Percentiles rank a stretch among this genome's conserved stretches.
These are phyloP conservation scores for Piscicola geometra DNA, from an alignment of 2,888 invertebrate genomes.

Conservation along the genomic window DNA sequence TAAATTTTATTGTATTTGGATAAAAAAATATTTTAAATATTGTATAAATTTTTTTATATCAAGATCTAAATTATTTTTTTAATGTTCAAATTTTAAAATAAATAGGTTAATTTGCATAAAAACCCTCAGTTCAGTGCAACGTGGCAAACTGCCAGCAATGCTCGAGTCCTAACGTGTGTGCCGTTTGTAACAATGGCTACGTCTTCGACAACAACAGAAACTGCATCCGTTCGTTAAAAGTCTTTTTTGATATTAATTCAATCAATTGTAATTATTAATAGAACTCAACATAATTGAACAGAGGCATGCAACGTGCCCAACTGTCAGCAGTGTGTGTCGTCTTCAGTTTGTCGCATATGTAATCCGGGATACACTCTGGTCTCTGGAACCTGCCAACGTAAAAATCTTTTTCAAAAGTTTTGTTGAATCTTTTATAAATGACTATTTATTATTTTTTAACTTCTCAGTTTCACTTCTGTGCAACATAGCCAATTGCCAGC, in stretches of 20 bases:
- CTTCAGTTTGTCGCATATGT: slow-evolving; percentile 17
- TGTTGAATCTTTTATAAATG: neutral
- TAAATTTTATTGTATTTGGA: too few species aligned
- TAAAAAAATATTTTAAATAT: too few species aligned
- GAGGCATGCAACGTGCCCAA: slow-evolving; percentile 15
- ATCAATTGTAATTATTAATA: too few species aligned
- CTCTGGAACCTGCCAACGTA: neutral
- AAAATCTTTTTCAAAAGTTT: neutral
- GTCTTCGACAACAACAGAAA: slow-evolving; percentile 14
- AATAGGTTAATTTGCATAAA: too few species aligned
- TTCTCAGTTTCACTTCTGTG: slow-evolving; percentile 5
- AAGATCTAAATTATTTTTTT: too few species aligned
- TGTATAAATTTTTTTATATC: too few species aligned
- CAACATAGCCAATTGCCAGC: slow-evolving; percentile 8
- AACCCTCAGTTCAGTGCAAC: slow-evolving; percentile 31
- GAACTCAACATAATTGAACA: too few species aligned
- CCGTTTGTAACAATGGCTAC: slow-evolving; percentile 11
- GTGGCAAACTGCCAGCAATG: slow-evolving; percentile 17
- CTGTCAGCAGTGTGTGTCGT: slow-evolving; percentile 12
- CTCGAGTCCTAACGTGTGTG: slow-evolving; percentile 2
- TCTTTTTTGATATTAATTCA: too few species aligned
- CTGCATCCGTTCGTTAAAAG: slow-evolving; percentile 8
- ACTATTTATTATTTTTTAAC: neutral
- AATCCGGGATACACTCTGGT: slow-evolving; percentile 14
- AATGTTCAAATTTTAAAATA: too few species aligned